Base-by-base conservation (phyloP, 2,113 vertebrate genomes). In the Oncorhynchus gorbuscha region DNA sequence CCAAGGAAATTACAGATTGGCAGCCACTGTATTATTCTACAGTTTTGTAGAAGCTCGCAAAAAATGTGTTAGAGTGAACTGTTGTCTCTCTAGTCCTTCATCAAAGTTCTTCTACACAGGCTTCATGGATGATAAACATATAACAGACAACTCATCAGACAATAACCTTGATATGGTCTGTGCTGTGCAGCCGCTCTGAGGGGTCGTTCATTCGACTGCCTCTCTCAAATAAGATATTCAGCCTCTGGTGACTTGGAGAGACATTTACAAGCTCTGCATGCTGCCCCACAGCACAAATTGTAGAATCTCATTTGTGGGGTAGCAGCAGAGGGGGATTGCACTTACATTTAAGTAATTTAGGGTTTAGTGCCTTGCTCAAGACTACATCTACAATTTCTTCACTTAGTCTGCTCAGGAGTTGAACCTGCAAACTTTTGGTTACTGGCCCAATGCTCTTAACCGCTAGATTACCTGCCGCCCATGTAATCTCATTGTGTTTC, bases 51-150 rank as follows among this genome's bases (percentile, higher is more conserved):
- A 39, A 8, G 13, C 55, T 18, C 14, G 14, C 49, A 51, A 39
- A 51, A 51, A 39, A 39, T 32, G 8, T 24, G 16, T 28, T n/a
- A 22, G 72, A 39, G 76, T 16, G 24, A 48, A 73, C 48, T 69
- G 64, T 28, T 74, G 65, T 62, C 69, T 74, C 32, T 24, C 55
- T 22, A 49, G 30, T 74, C 72, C 35, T 58, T 70, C n/a, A 74
- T 70, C 16, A n/a, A 12, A 14, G 22, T n/a, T 67, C 24, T 64
- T 12, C 22, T 24, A 18, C 61, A 26, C 12, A 14, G 26, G 24
- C 14, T 14, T 28, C 26, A 67, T 30, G 26, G 65, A 67, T 67
- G 65, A 30, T 8, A 67, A 9, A 16, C 64, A 12, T 13, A 30
- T 39, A 39, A 9, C 39, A 45, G 39, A 67, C 64, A 62, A 24